These are phyloP conservation scores for Leptopilina clavipes DNA, from an alignment of 1,140 invertebrate genomes.

Conservation along the genomic window DNA sequence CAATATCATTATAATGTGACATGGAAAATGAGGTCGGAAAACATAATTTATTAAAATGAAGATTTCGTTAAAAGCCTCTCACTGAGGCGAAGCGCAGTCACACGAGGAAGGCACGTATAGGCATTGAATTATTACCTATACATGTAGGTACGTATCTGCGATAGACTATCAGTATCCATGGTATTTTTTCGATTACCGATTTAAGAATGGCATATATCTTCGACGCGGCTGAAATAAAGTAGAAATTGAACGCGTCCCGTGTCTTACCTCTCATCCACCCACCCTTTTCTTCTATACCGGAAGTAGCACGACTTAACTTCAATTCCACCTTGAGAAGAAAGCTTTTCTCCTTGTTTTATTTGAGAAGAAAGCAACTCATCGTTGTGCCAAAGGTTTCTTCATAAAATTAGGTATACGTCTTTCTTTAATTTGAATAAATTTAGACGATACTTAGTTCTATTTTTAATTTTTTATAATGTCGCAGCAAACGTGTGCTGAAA, in stretches of 20 bases:
- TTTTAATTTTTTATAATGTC: too few relatives aligned
- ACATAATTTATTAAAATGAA: too few relatives aligned
- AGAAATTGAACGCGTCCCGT: slow-evolving; percentile 26
- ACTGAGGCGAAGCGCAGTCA: slow-evolving; percentile 47
- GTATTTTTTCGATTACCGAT: slow-evolving; percentile 57
- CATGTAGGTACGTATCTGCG: background rate
- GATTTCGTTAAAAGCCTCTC: too few relatives aligned
- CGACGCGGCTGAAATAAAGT: slow-evolving; percentile 24
- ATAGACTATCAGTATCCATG: slow-evolving; percentile 23
- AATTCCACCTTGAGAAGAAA: slow-evolving; percentile 28
- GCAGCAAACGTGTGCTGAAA: too few relatives aligned
- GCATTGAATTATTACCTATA: too few relatives aligned
- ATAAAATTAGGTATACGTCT: too few relatives aligned
- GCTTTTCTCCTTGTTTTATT: slow-evolving; percentile 22
- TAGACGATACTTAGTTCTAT: too few relatives aligned
- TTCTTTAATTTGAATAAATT: too few relatives aligned
- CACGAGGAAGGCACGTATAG: slow-evolving; percentile 46
- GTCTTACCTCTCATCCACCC: slow-evolving; percentile 7
- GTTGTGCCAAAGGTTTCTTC: slow-evolving; percentile 5
- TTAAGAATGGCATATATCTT: slow-evolving; percentile 21
- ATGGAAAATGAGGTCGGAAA: too few relatives aligned
- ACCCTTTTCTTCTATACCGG: slow-evolving; percentile 1
- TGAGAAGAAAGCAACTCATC: background rate
- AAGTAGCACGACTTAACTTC: slow-evolving; percentile 33
- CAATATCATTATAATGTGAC: too few relatives aligned